Conservation (phyloP, 1,140 invertebrate genomes). For the Zophobas atratus region DNA sequence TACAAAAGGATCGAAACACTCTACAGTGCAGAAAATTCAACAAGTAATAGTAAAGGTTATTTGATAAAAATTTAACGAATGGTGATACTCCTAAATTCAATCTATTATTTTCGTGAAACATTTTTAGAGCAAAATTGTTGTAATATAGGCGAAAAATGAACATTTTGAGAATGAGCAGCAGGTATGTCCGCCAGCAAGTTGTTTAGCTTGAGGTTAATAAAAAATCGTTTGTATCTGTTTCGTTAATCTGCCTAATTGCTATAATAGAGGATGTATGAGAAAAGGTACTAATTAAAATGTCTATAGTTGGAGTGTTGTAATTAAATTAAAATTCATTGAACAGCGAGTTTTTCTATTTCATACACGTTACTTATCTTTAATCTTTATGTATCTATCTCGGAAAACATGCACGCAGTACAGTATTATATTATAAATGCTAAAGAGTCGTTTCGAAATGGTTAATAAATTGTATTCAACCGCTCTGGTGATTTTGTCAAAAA, state of each 20-base stretch:
- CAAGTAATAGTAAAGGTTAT: too few species aligned
- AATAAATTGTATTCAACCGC: conserved; percentile 4
- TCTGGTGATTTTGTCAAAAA: conserved; percentile 17
- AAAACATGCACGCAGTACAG: conserved; percentile 33
- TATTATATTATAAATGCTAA: conserved; percentile 29
- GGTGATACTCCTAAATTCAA: too few species aligned
- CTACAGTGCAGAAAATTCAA: too few species aligned
- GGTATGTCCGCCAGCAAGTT: conserved; percentile 6
- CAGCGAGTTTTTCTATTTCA: conserved; percentile 32
- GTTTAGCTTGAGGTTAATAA: conserved; percentile 21
- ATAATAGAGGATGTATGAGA: conserved; percentile 20
- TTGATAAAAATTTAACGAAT: too few species aligned
- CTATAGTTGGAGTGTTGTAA: conserved; percentile 34
- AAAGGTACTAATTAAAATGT: conserved; percentile 29
- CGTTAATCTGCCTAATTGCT: conserved; percentile 24
- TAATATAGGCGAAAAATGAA: too few species aligned
- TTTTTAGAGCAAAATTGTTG: too few species aligned
- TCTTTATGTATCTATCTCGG: conserved; percentile 37
- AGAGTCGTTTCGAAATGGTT: conserved; percentile 12
- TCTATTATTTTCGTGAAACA: too few species aligned
- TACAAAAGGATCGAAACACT: too few species aligned
- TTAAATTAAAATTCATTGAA: conserved; percentile 35
- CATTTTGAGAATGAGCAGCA: too few species aligned
- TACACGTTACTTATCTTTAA: conserved; percentile 25
- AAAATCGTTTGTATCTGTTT: conserved; percentile 11